Conservation (phyloP, 2,888 invertebrate species). For the Globia sparganii region DNA sequence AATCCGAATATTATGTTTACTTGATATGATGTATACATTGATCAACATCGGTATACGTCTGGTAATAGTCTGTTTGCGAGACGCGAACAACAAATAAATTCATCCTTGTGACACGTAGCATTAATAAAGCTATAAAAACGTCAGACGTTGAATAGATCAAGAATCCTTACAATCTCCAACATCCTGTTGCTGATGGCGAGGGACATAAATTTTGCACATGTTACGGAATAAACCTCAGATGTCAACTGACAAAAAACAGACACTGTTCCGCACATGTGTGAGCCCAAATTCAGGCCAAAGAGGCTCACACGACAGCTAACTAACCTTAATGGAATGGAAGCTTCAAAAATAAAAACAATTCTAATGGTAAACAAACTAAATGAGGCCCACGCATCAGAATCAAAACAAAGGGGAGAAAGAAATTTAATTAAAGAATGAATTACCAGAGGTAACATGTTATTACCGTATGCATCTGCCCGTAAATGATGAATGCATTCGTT, state of each 20-base stretch:
- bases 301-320: constrained; percentile 71
- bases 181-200: constrained; percentile 77
- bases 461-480: constrained; percentile 85
- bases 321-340: constrained; percentile 66
- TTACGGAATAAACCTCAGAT: constrained; percentile 82
- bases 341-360: constrained; percentile 65
- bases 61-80: constrained; percentile 17
- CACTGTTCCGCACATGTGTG: constrained; percentile 80
- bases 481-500: constrained; percentile 85
- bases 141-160: constrained; percentile 53
- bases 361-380: constrained; percentile 72
- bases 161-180: constrained; percentile 78
- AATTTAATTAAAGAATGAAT: constrained; percentile 86
- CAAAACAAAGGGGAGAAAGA: constrained; percentile 76
- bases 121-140: constrained; percentile 56
- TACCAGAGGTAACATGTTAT: constrained; percentile 83
- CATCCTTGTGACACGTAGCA: constrained; percentile 30
- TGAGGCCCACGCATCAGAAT: constrained; percentile 73
- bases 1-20: constrained; percentile 68
- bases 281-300: constrained; percentile 78
- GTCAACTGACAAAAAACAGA: constrained; percentile 87
- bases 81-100: constrained; percentile 28
- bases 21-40: constrained; percentile 51
- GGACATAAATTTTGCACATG: constrained; percentile 85
- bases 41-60: constrained; percentile 42